These are phyloP conservation scores for Brachypalpus laphriformis DNA, from an alignment of 2,888 invertebrate species.

Conservation along the genomic window DNA sequence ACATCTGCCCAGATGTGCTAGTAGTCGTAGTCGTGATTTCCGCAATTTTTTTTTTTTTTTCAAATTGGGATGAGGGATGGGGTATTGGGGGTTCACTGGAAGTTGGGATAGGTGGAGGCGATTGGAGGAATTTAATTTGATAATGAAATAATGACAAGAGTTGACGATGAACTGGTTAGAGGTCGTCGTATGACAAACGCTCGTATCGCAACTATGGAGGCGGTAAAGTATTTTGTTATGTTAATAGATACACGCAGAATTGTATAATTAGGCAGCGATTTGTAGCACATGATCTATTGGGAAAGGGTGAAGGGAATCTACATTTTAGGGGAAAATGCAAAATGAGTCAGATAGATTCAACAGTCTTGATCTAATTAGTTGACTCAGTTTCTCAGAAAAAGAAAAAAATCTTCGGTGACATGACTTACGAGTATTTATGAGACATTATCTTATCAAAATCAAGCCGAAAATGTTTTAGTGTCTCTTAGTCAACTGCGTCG, in stretches of 20 bases:
- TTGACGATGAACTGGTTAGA: constrained; percentile 50
- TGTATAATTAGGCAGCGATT: constrained; percentile 14
- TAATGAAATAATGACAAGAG: constrained; percentile 64
- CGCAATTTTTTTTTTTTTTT: constrained; percentile 25
- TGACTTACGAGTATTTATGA: no score
- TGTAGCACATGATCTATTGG: background rate
- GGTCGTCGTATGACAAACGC: constrained; percentile 6
- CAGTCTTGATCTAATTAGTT: no score
- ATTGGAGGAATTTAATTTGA: constrained; percentile 48
- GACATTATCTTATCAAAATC: no score
- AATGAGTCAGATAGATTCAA: no score
- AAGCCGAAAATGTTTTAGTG: no score
- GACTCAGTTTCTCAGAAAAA: background rate
- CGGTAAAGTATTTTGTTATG: constrained; percentile 17
- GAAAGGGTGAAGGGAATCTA: background rate
- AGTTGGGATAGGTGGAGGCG: background rate
- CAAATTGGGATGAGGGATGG: background rate
- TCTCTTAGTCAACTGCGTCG: no score
- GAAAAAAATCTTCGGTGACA: background rate
- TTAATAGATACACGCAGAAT: constrained; percentile 11
- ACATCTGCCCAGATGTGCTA: constrained; percentile 31
- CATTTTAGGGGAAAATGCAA: background rate
- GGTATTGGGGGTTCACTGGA: background rate
- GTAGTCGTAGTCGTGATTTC: constrained; percentile 36
- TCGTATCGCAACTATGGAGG: background rate